Percentiles rank a stretch among this genome's conserved stretches.
Conservation (phyloP, 2,113 vertebrate genomes). For the Oncorhynchus kisutch region DNA sequence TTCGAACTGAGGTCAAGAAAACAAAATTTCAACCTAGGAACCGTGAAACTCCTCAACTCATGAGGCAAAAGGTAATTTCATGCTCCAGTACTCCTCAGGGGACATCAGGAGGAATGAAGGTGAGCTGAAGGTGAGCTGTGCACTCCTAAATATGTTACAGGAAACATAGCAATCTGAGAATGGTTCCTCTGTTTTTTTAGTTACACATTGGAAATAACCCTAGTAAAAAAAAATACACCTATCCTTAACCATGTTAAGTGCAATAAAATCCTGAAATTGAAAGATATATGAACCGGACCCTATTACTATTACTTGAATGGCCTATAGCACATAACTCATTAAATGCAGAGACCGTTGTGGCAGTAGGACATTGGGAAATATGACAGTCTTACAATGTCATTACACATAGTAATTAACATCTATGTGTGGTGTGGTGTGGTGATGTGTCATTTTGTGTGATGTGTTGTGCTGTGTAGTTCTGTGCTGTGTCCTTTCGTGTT, state of each 20-base stretch:
- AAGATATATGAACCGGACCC: background rate
- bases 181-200: slow-evolving; percentile 8
- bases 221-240: background rate
- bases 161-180: slow-evolving; percentile 7
- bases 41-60: slow-evolving; percentile 41
- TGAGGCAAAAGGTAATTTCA: slow-evolving; percentile 68
- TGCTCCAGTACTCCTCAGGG: slow-evolving; percentile 56
- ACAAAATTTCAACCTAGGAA: slow-evolving; percentile 21
- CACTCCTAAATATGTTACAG: slow-evolving; percentile 37
- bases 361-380: background rate
- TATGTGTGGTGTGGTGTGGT: background rate
- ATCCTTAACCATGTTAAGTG: background rate
- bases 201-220: slow-evolving; percentile 7
- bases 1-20: background rate
- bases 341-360: background rate
- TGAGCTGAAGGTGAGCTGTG: slow-evolving; percentile 62
- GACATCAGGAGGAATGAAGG: slow-evolving; percentile 38
- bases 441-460: too few species aligned
- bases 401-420: too few species aligned
- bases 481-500: background rate
- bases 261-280: background rate
- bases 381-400: background rate
- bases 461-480: too few species aligned
- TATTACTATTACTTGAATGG: background rate
- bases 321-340: background rate